phyloP scores from a whole-genome alignment of 1,140 invertebrate species.

The Drosophila kikkawai region DNA sequence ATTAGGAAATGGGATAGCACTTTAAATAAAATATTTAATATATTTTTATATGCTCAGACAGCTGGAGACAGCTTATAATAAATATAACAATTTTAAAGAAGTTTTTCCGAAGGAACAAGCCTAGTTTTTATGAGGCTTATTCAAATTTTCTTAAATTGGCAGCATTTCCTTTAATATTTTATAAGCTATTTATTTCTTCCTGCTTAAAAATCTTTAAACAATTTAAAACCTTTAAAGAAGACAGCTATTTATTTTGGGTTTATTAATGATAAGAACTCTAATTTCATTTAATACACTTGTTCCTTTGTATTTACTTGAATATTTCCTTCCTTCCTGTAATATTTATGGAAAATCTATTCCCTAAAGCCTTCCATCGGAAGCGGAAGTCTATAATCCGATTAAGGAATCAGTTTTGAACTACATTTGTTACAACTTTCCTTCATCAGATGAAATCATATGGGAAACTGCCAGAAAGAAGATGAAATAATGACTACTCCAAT shows the following conservation, averaged over 20 bases:
- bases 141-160: neutral
- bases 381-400: slow-evolving; percentile 36
- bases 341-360: too few species aligned
- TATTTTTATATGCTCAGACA: neutral
- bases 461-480: neutral
- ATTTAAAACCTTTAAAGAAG: neutral
- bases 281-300: neutral
- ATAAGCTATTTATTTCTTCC: neutral
- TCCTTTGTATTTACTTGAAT: too few species aligned
- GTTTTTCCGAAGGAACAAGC: too few species aligned
- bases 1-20: neutral
- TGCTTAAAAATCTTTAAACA: neutral
- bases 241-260: neutral
- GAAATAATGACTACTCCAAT: neutral
- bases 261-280: neutral
- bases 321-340: slow-evolving; percentile 5
- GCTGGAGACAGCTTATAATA: neutral
- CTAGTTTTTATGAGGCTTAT: too few species aligned
- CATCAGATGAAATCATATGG: neutral
- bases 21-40: neutral
- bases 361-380: slow-evolving; percentile 1
- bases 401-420: slow-evolving; percentile 7
- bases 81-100: too few species aligned
- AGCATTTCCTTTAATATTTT: too few species aligned
- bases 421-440: neutral